Conservation (phyloP, 2,888 invertebrate genomes). For the Amphiduros pacificus region DNA sequence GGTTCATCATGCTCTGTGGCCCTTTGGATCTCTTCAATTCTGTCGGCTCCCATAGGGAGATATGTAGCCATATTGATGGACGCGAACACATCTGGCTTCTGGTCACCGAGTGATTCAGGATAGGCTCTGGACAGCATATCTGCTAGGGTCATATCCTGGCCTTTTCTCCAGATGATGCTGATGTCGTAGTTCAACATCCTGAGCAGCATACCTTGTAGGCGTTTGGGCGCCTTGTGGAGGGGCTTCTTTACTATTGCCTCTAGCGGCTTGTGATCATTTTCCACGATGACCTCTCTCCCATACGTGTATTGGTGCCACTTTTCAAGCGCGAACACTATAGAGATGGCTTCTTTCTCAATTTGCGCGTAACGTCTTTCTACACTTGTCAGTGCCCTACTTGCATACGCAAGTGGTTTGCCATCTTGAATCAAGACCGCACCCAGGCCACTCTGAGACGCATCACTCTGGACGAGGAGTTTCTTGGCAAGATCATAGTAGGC, state of each 20-base stretch:
- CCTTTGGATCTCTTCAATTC: background rate
- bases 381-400: constrained; percentile 10
- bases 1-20: background rate
- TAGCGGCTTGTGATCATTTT: background rate
- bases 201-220: constrained; percentile 1
- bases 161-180: background rate
- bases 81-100: too few relatives aligned
- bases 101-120: too few relatives aligned
- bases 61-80: background rate
- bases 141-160: background rate
- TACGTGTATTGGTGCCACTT: constrained; percentile 19
- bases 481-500: constrained; percentile 14
- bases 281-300: constrained; percentile 1
- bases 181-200: background rate
- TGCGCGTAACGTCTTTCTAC: constrained; percentile 18
- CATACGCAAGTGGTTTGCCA: constrained; percentile 14
- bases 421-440: constrained; percentile 16
- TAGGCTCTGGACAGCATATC: background rate
- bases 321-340: constrained; percentile 17
- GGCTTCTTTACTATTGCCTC: background rate
- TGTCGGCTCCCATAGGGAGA: background rate
- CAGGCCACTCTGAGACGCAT: constrained; percentile 15
- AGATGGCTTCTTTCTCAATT: constrained; percentile 19
- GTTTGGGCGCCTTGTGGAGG: background rate
- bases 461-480: constrained; percentile 13